These are phyloP conservation scores for Scaptomyza graminum DNA, from an alignment of 1,140 invertebrate genomes.

Conservation along the genomic window DNA sequence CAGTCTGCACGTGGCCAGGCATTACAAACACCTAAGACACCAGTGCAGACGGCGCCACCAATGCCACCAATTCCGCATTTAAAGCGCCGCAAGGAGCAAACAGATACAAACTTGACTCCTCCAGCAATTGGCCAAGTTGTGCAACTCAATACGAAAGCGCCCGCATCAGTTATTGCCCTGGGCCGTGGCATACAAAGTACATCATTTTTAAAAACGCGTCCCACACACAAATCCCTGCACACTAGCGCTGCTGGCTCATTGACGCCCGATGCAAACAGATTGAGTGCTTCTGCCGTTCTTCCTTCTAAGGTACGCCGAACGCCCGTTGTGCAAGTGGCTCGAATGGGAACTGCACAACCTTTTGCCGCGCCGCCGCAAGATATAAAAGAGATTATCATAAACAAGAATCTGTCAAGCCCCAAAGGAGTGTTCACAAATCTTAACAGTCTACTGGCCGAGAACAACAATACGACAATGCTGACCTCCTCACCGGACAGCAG, in stretches of 20 bases:
- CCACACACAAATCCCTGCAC: conserved; percentile 41
- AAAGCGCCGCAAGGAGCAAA: conserved; percentile 48
- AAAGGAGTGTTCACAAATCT: conserved; percentile 80
- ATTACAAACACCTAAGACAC: conserved; percentile 6
- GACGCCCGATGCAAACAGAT: background rate
- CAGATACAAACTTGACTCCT: background rate
- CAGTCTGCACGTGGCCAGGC: conserved; percentile 6
- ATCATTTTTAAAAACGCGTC: conserved; percentile 58
- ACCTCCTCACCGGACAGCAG: conserved; percentile 28
- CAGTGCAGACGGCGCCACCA: conserved; percentile 1
- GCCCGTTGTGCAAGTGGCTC: conserved; percentile 52
- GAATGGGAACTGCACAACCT: conserved; percentile 8
- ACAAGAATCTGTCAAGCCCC: conserved; percentile 71
- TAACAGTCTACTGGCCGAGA: conserved; percentile 62
- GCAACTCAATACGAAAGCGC: conserved; percentile 47
- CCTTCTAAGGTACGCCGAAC: conserved; percentile 42
- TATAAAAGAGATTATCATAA: conserved; percentile 77
- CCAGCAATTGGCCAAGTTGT: conserved; percentile 61
- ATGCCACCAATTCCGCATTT: conserved; percentile 35
- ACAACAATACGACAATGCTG: conserved; percentile 22
- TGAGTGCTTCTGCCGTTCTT: conserved; percentile 1
- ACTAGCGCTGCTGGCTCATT: conserved; percentile 2
- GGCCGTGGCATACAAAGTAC: conserved; percentile 56
- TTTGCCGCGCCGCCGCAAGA: conserved; percentile 57
- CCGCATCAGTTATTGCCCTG: conserved; percentile 55